Percentiles rank a stretch among this genome's conserved stretches.
Evolutionary conservation across 2,113 vertebrate species (phyloP).

Genomic region (Perognathus longimembris): DNA sequence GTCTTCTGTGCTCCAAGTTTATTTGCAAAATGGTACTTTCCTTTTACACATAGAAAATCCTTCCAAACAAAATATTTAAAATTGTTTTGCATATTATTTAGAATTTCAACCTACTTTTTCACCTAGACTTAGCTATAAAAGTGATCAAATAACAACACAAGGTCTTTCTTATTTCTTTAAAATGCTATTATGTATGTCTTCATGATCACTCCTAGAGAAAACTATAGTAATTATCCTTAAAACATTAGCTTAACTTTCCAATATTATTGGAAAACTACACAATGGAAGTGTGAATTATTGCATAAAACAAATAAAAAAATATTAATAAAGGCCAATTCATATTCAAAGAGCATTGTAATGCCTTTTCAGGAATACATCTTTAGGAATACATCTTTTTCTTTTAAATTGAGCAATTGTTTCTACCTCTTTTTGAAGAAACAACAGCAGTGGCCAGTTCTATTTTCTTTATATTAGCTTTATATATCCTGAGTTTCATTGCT

Average conservation of each 20-base stretch:
- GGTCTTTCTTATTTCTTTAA: neutral
- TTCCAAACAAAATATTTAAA: neutral
- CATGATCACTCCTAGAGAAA: constrained; percentile 26
- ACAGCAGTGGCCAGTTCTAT: constrained; percentile 2
- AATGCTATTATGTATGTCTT: neutral
- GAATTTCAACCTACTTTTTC: neutral
- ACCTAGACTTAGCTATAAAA: neutral
- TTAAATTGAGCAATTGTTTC: constrained; percentile 53
- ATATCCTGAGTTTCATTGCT: constrained; percentile 68
- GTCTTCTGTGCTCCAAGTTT: neutral
- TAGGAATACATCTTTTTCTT: constrained; percentile 47
- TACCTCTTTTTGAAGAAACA: constrained; percentile 40
- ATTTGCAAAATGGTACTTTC: neutral
- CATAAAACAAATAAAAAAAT: constrained; percentile 61
- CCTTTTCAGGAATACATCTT: neutral
- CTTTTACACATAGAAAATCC: neutral
- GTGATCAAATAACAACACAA: neutral
- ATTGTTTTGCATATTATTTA: neutral
- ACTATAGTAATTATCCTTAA: neutral
- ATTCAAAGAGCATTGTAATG: constrained; percentile 47
- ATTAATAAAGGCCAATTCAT: constrained; percentile 45
- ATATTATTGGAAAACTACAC: constrained; percentile 41
- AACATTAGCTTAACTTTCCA: constrained; percentile 45
- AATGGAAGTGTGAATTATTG: constrained; percentile 43
- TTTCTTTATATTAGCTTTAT: constrained; percentile 59